Evolutionary conservation across 2,888 invertebrate genomes (phyloP).

Genomic region (Eubasilissa splendida): DNA sequence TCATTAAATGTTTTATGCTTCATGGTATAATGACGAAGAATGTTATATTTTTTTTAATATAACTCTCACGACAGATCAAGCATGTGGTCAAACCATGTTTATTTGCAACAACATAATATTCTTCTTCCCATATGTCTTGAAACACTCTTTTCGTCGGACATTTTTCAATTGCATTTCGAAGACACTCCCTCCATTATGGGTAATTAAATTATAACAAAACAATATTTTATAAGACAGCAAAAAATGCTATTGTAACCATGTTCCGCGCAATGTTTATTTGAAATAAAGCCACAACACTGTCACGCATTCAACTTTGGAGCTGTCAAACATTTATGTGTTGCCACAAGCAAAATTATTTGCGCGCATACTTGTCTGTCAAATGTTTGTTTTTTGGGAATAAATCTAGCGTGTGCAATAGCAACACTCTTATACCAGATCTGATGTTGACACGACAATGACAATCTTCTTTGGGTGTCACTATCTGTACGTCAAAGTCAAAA

Average conservation of each 20-base stretch:
- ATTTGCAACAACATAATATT: too few species aligned
- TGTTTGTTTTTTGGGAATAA: background rate
- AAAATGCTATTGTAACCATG: too few species aligned
- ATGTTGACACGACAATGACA: background rate
- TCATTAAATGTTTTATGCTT: background rate
- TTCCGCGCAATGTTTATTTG: too few species aligned
- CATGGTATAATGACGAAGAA: background rate
- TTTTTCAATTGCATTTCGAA: too few species aligned
- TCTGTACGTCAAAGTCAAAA: background rate
- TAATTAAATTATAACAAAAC: too few species aligned
- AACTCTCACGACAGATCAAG: background rate
- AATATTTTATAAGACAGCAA: background rate
- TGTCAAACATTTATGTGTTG: constrained; percentile 1
- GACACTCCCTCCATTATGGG: too few species aligned
- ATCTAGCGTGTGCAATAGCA: background rate
- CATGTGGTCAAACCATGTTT: constrained; percentile 1
- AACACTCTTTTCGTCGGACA: too few species aligned
- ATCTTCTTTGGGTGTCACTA: background rate
- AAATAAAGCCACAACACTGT: too few species aligned
- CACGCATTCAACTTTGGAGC: background rate
- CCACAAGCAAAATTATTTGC: too few species aligned
- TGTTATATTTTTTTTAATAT: background rate
- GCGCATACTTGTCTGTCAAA: too few species aligned
- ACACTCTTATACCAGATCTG: constrained; percentile 6
- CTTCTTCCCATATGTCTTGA: too few species aligned